Evolutionary conservation across 2,888 invertebrate genomes (phyloP).

Genomic region (Spicauda simplicius): DNA sequence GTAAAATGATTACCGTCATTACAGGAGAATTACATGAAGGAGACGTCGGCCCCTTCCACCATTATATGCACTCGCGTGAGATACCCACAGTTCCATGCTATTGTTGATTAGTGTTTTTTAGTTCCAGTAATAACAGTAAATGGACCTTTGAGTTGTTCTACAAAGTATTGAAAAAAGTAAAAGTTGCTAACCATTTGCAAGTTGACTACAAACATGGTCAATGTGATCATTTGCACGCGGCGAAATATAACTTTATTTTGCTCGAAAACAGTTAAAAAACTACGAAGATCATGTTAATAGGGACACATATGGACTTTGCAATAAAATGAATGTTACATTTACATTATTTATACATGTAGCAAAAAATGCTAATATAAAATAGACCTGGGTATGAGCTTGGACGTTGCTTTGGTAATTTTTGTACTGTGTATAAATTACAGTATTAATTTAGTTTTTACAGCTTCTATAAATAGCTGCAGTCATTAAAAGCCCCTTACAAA

Average conservation of each 20-base stretch:
- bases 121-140: slow-evolving; percentile 47
- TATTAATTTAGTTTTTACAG: slow-evolving; percentile 10
- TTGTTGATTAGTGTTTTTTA: slow-evolving; percentile 53
- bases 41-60: slow-evolving; percentile 53
- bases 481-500: not conserved
- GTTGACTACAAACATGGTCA: slow-evolving; percentile 9
- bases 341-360: slow-evolving; percentile 6
- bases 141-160: slow-evolving; percentile 38
- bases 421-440: not conserved
- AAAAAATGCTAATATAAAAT: slow-evolving; percentile 1
- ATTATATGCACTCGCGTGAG: slow-evolving; percentile 69
- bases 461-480: not conserved
- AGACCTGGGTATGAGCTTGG: not conserved
- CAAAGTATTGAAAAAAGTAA: slow-evolving; percentile 45
- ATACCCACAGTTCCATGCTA: slow-evolving; percentile 53
- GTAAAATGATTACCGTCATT: slow-evolving; percentile 82
- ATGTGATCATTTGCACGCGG: slow-evolving; percentile 6
- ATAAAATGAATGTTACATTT: slow-evolving; percentile 39
- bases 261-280: not conserved
- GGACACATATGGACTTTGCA: slow-evolving; percentile 3
- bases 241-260: slow-evolving; percentile 9
- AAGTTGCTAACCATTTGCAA: slow-evolving; percentile 33
- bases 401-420: not conserved
- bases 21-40: slow-evolving; percentile 68
- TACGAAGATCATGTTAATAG: not conserved